These are phyloP conservation scores for Ictidomys tridecemlineatus DNA, from an alignment of 2,113 vertebrate species.

Conservation along the genomic window DNA sequence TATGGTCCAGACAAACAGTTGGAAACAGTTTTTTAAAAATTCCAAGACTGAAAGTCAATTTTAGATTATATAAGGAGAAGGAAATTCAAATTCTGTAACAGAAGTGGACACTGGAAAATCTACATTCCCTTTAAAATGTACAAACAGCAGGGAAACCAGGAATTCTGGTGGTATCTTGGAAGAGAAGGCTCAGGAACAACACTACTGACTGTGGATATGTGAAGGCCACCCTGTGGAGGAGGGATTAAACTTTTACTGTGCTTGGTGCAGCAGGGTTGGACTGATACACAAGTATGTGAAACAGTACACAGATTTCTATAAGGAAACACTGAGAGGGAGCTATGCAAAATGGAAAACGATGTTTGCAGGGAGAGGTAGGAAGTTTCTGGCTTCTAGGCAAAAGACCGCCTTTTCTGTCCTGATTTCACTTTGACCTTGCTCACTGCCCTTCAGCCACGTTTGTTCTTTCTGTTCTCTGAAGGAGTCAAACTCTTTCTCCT, in stretches of 20 bases:
- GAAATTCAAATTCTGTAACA: neutral
- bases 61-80: neutral
- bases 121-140: neutral
- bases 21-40: neutral
- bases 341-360: neutral
- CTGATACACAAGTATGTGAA: neutral
- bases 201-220: neutral
- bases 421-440: neutral
- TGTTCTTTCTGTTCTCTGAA: neutral
- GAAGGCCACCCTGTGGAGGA: neutral
- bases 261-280: neutral
- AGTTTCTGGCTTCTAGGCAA: neutral
- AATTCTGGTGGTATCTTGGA: neutral
- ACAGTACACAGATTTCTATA: neutral
- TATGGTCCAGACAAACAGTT: conserved; percentile 20
- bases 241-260: neutral
- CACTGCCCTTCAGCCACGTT: neutral
- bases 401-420: neutral
- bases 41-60: neutral
- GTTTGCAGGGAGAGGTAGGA: neutral
- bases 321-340: neutral
- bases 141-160: rapidly evolving
- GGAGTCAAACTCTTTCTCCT: neutral
- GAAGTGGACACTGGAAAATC: neutral
- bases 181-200: neutral